Conservation (phyloP, 1,140 invertebrate genomes). For the Globodera rostochiensis region DNA sequence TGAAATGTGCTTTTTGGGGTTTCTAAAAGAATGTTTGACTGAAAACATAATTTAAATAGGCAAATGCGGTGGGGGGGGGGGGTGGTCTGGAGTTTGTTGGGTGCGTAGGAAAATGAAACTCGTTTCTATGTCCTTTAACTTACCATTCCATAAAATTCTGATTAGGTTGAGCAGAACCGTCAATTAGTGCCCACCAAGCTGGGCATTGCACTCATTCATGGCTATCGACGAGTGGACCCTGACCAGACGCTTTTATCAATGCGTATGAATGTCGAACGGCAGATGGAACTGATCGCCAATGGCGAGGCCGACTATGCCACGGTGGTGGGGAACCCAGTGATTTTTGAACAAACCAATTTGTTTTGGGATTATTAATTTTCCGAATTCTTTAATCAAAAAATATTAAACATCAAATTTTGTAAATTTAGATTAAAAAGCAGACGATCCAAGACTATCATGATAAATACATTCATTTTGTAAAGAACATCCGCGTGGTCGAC, state of each 20-base stretch:
- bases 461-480: slow-evolving; percentile 94
- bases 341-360: neutral
- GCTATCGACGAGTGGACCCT: slow-evolving; percentile 89
- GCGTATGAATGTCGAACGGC: slow-evolving; percentile 92
- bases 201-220: slow-evolving; percentile 94
- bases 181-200: slow-evolving; percentile 68
- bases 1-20: neutral
- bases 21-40: neutral
- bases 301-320: neutral
- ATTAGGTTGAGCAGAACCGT: slow-evolving; percentile 61
- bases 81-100: too few relatives aligned
- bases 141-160: slow-evolving; percentile 37
- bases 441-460: slow-evolving; percentile 89
- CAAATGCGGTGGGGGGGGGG: too few relatives aligned
- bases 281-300: slow-evolving; percentile 79
- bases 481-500: slow-evolving; percentile 88
- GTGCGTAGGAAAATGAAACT: too few relatives aligned
- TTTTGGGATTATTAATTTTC: too few relatives aligned
- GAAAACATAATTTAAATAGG: too few relatives aligned
- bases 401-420: too few relatives aligned
- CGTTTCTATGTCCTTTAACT: too few relatives aligned
- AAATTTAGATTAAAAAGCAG: slow-evolving; percentile 70
- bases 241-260: slow-evolving; percentile 92
- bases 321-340: slow-evolving; percentile 24
- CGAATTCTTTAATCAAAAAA: too few relatives aligned